Evolutionary conservation across 1,140 invertebrate species (phyloP).

Genomic region (Grapholita molesta): DNA sequence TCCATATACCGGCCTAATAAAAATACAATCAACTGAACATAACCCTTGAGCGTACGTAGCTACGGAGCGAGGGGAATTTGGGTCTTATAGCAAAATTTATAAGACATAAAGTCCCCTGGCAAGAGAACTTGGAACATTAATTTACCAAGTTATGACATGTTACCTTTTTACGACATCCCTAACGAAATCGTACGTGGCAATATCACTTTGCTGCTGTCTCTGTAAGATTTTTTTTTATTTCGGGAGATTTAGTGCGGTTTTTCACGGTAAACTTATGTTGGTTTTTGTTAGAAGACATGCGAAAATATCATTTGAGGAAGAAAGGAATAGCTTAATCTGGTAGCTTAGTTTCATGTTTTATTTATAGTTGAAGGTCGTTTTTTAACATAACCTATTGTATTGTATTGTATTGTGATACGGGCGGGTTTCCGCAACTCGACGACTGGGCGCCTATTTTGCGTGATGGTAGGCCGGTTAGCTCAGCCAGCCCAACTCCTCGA

Average conservation of each 20-base stretch:
- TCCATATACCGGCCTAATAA: neutral
- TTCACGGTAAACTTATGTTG: neutral
- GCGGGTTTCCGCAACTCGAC: too few relatives aligned
- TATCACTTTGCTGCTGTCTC: neutral
- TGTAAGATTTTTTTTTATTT: neutral
- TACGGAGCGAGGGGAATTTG: too few relatives aligned
- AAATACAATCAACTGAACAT: neutral
- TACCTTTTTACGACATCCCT: neutral
- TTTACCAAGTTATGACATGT: constrained; percentile 9
- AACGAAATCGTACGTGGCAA: neutral
- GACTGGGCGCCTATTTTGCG: too few relatives aligned
- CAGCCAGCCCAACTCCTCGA: too few relatives aligned
- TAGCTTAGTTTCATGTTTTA: neutral
- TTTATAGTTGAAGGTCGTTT: neutral
- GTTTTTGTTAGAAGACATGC: neutral
- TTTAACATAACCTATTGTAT: too few relatives aligned
- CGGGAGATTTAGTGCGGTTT: neutral
- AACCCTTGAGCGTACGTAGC: neutral
- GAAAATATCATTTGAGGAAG: neutral
- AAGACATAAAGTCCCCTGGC: neutral
- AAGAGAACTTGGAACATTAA: neutral
- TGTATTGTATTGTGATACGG: too few relatives aligned
- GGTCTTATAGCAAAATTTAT: too few relatives aligned
- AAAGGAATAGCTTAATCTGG: constrained; percentile 1
- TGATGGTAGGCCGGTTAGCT: too few relatives aligned